Conservation (phyloP, 2,888 invertebrate species). For the Agonopterix subpropinquella region DNA sequence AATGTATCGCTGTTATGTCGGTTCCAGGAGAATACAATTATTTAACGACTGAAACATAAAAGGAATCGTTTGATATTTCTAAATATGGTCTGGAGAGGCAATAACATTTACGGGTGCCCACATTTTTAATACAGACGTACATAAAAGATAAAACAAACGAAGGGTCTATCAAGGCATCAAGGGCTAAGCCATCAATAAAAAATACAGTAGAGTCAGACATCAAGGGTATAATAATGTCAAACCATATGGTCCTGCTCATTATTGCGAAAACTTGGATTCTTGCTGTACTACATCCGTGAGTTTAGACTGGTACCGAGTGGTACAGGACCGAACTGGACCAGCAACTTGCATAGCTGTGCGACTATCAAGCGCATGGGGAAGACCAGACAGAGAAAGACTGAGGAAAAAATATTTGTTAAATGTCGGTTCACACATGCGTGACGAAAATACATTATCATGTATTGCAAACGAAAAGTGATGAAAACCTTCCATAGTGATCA, state of each 20-base stretch:
- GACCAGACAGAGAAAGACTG: slow-evolving; percentile 42
- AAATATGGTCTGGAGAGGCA: slow-evolving; percentile 19
- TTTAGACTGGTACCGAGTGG: slow-evolving; percentile 1
- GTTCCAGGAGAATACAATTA: slow-evolving; percentile 11
- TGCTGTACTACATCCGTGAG: not conserved
- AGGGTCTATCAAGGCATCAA: too few species aligned
- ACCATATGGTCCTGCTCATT: too few species aligned
- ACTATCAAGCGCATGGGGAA: slow-evolving; percentile 17
- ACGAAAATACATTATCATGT: slow-evolving; percentile 19
- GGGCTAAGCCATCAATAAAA: too few species aligned
- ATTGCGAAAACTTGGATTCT: too few species aligned
- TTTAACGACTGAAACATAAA: slow-evolving; percentile 22
- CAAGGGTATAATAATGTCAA: too few species aligned
- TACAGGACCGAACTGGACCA: slow-evolving; percentile 3
- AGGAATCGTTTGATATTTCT: slow-evolving; percentile 19
- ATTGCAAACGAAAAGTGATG: slow-evolving; percentile 17
- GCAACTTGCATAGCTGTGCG: slow-evolving; percentile 14
- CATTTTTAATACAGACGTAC: slow-evolving; percentile 9
- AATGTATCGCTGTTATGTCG: slow-evolving; percentile 7
- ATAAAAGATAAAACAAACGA: not conserved
- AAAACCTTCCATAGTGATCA: slow-evolving; percentile 15
- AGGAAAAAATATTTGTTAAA: slow-evolving; percentile 31
- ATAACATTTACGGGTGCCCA: slow-evolving; percentile 12
- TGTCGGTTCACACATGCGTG: slow-evolving; percentile 15
- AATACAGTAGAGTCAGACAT: too few species aligned